Base-by-base conservation (phyloP, 2,888 invertebrate species). In the Noctua comes region DNA sequence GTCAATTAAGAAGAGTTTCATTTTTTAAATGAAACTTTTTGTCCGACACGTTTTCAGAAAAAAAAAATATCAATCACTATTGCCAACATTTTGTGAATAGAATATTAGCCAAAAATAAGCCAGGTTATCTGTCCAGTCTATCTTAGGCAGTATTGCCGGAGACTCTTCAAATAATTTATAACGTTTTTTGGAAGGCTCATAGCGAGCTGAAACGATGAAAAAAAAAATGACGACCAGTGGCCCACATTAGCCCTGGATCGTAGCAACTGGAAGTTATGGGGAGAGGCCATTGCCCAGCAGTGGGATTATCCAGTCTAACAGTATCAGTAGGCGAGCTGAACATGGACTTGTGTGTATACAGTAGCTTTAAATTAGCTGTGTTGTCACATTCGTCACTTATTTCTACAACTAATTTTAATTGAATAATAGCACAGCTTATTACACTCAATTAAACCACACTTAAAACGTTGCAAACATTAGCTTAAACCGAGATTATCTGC, bases 401-500 rank as follows among this genome's bases (percentile, higher is more conserved):
- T 76, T 51, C 18, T 83, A 16, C 77, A 79, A 43, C 66, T 10
- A 48, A 51, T 4, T 1, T 36, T 46, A 84, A 84, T 59, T 70
- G 10, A 43, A 79, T 84, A 84, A 71, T 13, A 68, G 18, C 2
- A 5, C 24, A 54, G 0, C 68, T 43, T 65, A 83, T 54, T 66
- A 48, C 51, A 69, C 0, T 11, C 59, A 73, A 85, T 82, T 82
- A 81, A 80, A 80, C 36, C 13, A 13, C 27, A 80, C 31, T 85
- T 80, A 81, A 6, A 70, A 36, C 68, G 46, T 73, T 83, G 65
- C 86, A 86, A 83, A 76, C 40, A 69, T 82, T 62, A 54, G 27
- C 21, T 77, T 46, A 48, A 73, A 73, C 59, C 43, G 18, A 73
- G 64, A 76, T 86, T 74, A 73, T 68, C 36, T 71, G 51, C 62